Conservation (phyloP, 2,113 vertebrate species). For the Nematolebias whitei region DNA sequence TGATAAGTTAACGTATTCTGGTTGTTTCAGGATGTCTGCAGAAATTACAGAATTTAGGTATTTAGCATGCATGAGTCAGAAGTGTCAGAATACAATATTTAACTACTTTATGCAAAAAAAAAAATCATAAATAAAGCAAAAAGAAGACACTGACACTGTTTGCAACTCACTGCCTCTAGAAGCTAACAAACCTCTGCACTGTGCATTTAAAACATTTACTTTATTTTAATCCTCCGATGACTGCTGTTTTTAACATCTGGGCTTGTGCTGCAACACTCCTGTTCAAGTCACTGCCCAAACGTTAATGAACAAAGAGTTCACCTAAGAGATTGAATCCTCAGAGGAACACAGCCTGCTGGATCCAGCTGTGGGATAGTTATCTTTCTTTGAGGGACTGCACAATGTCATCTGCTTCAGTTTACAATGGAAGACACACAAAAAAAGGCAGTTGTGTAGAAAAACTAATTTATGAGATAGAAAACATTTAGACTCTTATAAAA, state of each 20-base stretch:
- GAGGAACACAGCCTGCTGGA: not conserved
- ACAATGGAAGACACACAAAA: not conserved
- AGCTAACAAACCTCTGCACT: not conserved
- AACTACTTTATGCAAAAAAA: not conserved
- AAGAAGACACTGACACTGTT: no score
- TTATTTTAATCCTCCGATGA: conserved; percentile 5
- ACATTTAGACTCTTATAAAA: not conserved
- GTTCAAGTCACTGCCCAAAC: conserved; percentile 26
- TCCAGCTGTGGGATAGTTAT: not conserved
- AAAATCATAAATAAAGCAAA: conserved; percentile 1
- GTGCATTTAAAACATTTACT: conserved; percentile 5
- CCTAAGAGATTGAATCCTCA: conserved; percentile 4
- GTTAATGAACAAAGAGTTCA: conserved; percentile 29
- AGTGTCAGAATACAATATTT: not conserved
- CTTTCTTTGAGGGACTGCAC: conserved; percentile 2
- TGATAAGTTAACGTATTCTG: conserved; percentile 7
- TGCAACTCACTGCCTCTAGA: no score
- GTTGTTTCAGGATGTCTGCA: not conserved
- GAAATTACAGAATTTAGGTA: not conserved
- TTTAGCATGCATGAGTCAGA: not conserved
- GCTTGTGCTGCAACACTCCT: conserved; percentile 9
- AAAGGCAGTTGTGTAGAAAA: not conserved
- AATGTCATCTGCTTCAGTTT: conserved; percentile 7
- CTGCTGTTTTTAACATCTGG: conserved; percentile 8
- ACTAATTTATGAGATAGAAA: conserved; percentile 18